Percentiles rank a stretch among this genome's conserved stretches.
phyloP scores from a whole-genome alignment of 2,888 invertebrate genomes.

The Clepsis dumicolana region DNA sequence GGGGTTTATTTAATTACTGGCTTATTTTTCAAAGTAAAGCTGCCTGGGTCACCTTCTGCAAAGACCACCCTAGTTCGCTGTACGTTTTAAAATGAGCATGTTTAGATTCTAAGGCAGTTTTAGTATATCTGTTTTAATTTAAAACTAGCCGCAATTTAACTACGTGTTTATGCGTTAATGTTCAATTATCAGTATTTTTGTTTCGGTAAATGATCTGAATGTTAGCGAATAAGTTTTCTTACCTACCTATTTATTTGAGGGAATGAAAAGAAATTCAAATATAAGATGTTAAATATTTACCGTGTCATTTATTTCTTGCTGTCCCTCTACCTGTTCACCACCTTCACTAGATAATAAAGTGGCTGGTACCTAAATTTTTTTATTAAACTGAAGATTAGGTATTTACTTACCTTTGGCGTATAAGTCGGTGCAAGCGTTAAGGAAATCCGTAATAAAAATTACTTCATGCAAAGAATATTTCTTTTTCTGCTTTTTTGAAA shows the following conservation, averaged over 20 bases:
- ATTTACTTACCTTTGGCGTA: no score
- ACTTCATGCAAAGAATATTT: no score
- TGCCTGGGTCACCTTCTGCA: background rate
- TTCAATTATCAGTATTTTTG: slow-evolving; percentile 44
- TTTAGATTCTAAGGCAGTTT: slow-evolving; percentile 26
- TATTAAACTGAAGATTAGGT: no score
- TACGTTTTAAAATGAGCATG: slow-evolving; percentile 32
- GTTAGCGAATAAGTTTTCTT: slow-evolving; percentile 57
- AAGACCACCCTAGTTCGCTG: slow-evolving; percentile 5
- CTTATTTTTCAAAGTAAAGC: slow-evolving; percentile 36
- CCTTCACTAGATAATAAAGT: no score
- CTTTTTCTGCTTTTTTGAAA: no score
- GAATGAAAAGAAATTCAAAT: slow-evolving; percentile 52
- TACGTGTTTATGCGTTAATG: slow-evolving; percentile 27
- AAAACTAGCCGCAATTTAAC: slow-evolving; percentile 24
- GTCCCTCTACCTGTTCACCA: background rate
- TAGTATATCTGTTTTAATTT: slow-evolving; percentile 22
- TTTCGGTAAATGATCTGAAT: slow-evolving; percentile 59
- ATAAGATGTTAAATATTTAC: slow-evolving; percentile 42
- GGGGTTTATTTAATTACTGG: slow-evolving; percentile 42
- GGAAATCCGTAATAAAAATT: no score
- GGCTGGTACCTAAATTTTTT: no score
- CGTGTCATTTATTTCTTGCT: slow-evolving; percentile 25
- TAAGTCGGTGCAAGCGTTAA: no score
- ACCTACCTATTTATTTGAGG: slow-evolving; percentile 64